Percentiles rank a stretch among this genome's conserved stretches.
Conservation (phyloP, 2,113 vertebrate genomes). For the Stegostoma tigrinum region DNA sequence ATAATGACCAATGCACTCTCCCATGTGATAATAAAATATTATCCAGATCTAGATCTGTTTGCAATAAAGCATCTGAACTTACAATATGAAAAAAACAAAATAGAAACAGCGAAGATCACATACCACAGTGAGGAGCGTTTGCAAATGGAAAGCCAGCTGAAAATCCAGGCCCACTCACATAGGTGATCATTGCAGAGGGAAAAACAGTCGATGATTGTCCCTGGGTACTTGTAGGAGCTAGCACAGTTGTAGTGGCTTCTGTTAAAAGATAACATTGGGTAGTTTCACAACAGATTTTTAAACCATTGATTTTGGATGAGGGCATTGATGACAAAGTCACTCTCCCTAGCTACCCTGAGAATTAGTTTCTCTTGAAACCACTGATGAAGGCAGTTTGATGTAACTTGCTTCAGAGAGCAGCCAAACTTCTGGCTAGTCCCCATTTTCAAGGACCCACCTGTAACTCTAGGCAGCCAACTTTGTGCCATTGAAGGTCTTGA, state of each 20-base stretch:
- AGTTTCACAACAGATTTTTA: neutral
- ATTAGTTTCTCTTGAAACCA: neutral
- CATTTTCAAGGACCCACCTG: neutral
- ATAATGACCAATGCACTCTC: neutral
- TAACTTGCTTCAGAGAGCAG: neutral
- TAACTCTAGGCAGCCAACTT: neutral
- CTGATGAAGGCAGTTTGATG: neutral
- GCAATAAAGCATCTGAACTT: neutral
- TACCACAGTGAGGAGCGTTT: neutral
- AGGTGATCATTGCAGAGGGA: conserved; percentile 16
- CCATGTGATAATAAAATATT: neutral
- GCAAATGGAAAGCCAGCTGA: neutral
- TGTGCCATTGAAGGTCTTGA: neutral
- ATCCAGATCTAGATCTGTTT: neutral
- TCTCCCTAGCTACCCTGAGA: neutral
- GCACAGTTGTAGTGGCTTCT: neutral
- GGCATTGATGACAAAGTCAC: neutral
- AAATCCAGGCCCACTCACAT: neutral
- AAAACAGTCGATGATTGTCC: neutral
- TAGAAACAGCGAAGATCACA: neutral
- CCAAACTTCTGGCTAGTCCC: neutral
- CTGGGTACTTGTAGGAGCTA: neutral
- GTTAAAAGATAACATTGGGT: neutral
- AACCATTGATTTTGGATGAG: neutral
- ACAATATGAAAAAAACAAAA: neutral